Percentiles rank a stretch among this genome's conserved stretches.
These are phyloP conservation scores for Mungos mungo DNA, from an alignment of 2,113 vertebrate species.

Conservation along the genomic window DNA sequence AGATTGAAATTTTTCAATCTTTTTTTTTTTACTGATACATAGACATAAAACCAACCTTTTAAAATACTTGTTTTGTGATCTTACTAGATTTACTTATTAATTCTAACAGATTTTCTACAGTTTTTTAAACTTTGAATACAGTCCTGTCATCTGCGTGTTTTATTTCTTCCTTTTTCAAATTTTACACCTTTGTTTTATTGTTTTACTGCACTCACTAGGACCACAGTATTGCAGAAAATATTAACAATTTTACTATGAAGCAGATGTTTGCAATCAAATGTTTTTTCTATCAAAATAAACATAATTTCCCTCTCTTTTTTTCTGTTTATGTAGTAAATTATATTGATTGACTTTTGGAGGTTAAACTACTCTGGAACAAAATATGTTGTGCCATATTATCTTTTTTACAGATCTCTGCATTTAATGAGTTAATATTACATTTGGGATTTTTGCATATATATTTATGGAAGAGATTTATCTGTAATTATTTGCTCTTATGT, in stretches of 20 bases:
- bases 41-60: neutral
- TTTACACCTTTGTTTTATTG: neutral
- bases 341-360: neutral
- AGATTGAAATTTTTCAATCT: neutral
- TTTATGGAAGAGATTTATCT: neutral
- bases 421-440: neutral
- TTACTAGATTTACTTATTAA: slow-evolving; percentile 4
- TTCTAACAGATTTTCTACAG: neutral
- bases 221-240: neutral
- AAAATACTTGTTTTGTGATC: neutral
- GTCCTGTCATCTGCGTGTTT: neutral
- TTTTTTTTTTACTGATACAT: neutral
- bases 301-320: neutral
- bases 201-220: neutral
- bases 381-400: neutral
- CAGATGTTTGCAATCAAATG: neutral
- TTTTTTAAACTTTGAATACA: neutral
- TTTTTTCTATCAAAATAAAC: neutral
- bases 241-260: neutral
- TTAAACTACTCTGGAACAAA: neutral
- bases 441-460: neutral
- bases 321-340: neutral
- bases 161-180: neutral
- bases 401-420: neutral
- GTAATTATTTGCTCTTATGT: slow-evolving; percentile 32